These are phyloP conservation scores for Brachionus koreanus DNA, from an alignment of 1,140 invertebrate genomes.

Conservation along the genomic window DNA sequence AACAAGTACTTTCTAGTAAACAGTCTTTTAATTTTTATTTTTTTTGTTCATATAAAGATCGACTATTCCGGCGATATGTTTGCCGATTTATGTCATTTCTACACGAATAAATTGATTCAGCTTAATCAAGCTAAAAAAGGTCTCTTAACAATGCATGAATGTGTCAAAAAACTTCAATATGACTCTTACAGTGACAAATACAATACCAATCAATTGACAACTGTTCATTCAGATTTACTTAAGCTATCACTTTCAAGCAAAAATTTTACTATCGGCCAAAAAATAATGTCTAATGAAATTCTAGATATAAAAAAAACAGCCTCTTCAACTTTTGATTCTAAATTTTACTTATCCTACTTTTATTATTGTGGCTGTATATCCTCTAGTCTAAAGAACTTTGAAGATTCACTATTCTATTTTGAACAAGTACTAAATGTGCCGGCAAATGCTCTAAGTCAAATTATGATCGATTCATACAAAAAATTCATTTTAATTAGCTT, in stretches of 20 bases:
- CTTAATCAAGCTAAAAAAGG: slow-evolving; percentile 2
- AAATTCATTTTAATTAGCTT: slow-evolving; percentile 87
- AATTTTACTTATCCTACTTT: slow-evolving; percentile 87
- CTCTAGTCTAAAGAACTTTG: slow-evolving; percentile 82
- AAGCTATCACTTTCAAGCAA: slow-evolving; percentile 79
- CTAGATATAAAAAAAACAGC: slow-evolving; percentile 81
- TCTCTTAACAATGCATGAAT: not conserved
- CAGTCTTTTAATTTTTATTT: too few species aligned
- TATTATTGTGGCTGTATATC: slow-evolving; percentile 98
- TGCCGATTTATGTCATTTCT: slow-evolving; percentile 30
- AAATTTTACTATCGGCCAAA: slow-evolving; percentile 83
- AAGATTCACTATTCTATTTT: slow-evolving; percentile 85
- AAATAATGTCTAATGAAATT: slow-evolving; percentile 82
- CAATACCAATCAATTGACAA: slow-evolving; percentile 70
- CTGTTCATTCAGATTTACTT: slow-evolving; percentile 76
- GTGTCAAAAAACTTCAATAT: slow-evolving; percentile 9
- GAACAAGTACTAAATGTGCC: slow-evolving; percentile 82
- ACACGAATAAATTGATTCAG: slow-evolving; percentile 19
- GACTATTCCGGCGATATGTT: not conserved
- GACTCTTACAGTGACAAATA: not conserved
- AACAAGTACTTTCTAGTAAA: not conserved
- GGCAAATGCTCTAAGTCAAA: slow-evolving; percentile 84
- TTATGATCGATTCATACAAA: slow-evolving; percentile 94
- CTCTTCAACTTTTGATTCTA: slow-evolving; percentile 75
- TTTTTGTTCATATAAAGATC: too few species aligned